Evolutionary conservation across 2,888 invertebrate species (phyloP).

Genomic region (Idaea straminata): DNA sequence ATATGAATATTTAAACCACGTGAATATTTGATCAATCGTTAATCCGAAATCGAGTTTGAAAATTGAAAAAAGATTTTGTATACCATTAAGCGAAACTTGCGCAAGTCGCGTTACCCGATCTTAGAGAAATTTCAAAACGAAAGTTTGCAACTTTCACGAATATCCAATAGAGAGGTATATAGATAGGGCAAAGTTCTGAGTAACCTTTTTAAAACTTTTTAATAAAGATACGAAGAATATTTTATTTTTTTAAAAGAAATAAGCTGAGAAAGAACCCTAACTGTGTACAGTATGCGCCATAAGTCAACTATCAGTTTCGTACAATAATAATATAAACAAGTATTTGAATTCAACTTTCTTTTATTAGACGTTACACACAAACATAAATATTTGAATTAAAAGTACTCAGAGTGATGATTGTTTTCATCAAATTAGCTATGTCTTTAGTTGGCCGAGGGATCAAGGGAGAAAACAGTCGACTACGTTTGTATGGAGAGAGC

Average conservation of each 20-base stretch:
- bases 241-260: slow-evolving; percentile 27
- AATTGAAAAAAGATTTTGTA: neutral
- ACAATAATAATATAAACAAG: no score
- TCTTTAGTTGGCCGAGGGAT: no score
- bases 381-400: no score
- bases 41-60: neutral
- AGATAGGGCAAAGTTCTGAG: slow-evolving; percentile 34
- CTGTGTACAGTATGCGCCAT: neutral
- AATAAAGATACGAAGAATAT: slow-evolving; percentile 33
- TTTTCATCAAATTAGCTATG: no score
- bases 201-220: slow-evolving; percentile 36
- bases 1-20: no score
- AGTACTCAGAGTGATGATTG: no score
- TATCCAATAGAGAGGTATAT: slow-evolving; percentile 31
- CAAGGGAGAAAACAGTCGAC: no score
- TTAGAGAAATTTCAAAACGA: slow-evolving; percentile 7
- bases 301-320: neutral
- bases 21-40: no score
- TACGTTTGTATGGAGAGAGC: no score
- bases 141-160: slow-evolving; percentile 28
- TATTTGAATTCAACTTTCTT: no score
- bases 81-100: neutral
- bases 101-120: neutral
- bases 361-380: no score
- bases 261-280: slow-evolving; percentile 9